phyloP scores from a whole-genome alignment of 2,113 vertebrate species.

The Penelope pileata region DNA sequence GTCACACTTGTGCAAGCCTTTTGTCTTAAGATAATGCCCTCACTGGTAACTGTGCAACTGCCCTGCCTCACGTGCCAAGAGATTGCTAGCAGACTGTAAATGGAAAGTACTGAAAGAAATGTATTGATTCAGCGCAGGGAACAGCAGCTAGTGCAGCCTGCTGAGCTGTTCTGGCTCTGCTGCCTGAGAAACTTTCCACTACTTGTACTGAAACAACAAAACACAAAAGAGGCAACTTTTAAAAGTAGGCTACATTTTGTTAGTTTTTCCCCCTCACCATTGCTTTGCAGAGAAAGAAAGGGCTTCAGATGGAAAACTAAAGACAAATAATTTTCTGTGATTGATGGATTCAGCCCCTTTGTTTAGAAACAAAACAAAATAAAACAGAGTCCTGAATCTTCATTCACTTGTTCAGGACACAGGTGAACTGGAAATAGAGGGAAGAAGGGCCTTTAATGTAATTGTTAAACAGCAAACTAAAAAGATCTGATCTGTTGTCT shows the following conservation, averaged over 20 bases:
- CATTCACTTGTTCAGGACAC: neutral
- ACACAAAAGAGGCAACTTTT: neutral
- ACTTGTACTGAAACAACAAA: neutral
- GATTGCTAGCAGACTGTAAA: conserved; percentile 2
- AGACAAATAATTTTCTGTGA: neutral
- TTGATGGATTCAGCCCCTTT: neutral
- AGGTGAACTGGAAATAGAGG: neutral
- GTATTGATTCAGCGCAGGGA: neutral
- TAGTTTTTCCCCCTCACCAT: neutral
- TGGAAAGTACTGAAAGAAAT: conserved; percentile 1
- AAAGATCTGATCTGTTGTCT: neutral
- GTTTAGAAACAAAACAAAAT: neutral
- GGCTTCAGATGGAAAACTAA: neutral
- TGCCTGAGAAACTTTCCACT: neutral
- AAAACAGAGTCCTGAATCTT: neutral
- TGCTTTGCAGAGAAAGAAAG: neutral
- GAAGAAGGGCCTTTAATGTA: neutral
- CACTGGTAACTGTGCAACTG: neutral
- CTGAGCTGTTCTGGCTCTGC: neutral
- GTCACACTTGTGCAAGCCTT: conserved; percentile 2
- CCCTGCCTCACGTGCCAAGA: neutral
- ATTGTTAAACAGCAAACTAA: neutral
- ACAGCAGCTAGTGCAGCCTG: neutral
- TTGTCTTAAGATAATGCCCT: conserved; percentile 13
- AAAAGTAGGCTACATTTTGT: neutral